A percentile compares a stretch with the other conserved stretches of the same genome.
Evolutionary conservation across 2,797 vertebrate species (phyloP).

Genomic region (Phataginus tetradactyla): DNA sequence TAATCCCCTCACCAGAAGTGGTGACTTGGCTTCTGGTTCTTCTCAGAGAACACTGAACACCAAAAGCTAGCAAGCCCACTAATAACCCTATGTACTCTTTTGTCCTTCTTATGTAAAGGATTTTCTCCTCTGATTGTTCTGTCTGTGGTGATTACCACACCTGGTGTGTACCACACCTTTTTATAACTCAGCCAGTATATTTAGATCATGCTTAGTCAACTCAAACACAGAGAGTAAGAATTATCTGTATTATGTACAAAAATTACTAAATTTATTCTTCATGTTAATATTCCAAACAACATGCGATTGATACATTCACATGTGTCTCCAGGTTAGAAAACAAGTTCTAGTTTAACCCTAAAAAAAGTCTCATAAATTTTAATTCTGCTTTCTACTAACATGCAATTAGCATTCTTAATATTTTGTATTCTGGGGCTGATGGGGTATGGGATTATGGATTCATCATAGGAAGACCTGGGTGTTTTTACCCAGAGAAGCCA

Average conservation of each 20-base stretch:
- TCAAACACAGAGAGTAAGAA: not conserved
- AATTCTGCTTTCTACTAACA: not conserved
- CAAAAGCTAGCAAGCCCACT: not conserved
- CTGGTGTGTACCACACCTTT: not conserved
- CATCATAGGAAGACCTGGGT: not conserved
- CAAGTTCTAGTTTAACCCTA: slow-evolving; percentile 4
- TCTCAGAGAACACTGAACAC: not conserved
- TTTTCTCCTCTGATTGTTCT: not conserved
- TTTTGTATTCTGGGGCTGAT: slow-evolving; percentile 23
- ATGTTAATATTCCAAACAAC: not conserved
- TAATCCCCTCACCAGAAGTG: not conserved
- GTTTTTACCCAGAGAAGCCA: not conserved
- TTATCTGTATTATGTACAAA: not conserved
- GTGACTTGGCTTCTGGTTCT: not conserved
- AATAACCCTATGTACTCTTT: not conserved
- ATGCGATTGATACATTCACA: not conserved
- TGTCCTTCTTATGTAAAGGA: not conserved
- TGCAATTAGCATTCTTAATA: not conserved
- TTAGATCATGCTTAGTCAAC: not conserved
- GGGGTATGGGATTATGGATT: not conserved
- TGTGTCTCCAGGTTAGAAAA: not conserved
- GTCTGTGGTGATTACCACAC: too few species aligned
- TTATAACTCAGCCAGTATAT: not conserved
- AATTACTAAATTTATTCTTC: not conserved
- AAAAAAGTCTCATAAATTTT: slow-evolving; percentile 38